These are phyloP conservation scores for Meleagris gallopavo DNA, from an alignment of 2,113 vertebrate genomes.

Conservation along the genomic window DNA sequence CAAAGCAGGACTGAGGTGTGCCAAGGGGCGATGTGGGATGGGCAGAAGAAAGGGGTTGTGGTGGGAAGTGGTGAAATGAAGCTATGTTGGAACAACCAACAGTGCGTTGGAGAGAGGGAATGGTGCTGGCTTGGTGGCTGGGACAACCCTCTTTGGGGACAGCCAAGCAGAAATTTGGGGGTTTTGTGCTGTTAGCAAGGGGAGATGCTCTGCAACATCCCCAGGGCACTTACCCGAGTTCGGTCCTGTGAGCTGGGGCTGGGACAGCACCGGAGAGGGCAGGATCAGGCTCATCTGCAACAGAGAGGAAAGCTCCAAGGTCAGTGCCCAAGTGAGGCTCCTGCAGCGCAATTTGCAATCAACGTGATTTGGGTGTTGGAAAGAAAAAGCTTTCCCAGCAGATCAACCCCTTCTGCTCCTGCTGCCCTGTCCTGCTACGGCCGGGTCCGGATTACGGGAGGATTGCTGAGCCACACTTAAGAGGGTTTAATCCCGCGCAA, in stretches of 20 bases:
- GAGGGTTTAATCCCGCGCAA: constrained; percentile 18
- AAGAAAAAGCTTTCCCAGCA: constrained; percentile 4
- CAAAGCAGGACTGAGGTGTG: background rate
- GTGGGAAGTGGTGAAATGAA: background rate
- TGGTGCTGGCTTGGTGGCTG: background rate
- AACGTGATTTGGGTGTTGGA: background rate
- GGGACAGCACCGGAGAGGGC: constrained; percentile 73
- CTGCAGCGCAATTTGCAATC: background rate
- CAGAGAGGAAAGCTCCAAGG: constrained; percentile 64
- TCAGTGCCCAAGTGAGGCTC: background rate
- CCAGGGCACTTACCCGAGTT: constrained; percentile 76
- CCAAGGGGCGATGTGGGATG: fast-evolving
- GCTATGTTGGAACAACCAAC: background rate
- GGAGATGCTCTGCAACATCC: background rate
- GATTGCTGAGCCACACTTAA: constrained; percentile 2
- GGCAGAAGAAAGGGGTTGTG: background rate
- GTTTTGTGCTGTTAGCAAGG: background rate
- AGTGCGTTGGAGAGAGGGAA: fast-evolving
- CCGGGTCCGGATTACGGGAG: constrained; percentile 2
- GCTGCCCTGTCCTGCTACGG: background rate
- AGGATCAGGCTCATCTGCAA: constrained; percentile 78
- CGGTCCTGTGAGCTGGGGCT: constrained; percentile 64
- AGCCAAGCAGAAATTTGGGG: background rate
- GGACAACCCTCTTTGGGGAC: background rate
- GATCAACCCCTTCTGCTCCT: background rate